Evolutionary conservation across 2,888 invertebrate genomes (phyloP), one percentile per base, ranked within the genome.

Genomic region (Rhorus exstirpatorius): DNA sequence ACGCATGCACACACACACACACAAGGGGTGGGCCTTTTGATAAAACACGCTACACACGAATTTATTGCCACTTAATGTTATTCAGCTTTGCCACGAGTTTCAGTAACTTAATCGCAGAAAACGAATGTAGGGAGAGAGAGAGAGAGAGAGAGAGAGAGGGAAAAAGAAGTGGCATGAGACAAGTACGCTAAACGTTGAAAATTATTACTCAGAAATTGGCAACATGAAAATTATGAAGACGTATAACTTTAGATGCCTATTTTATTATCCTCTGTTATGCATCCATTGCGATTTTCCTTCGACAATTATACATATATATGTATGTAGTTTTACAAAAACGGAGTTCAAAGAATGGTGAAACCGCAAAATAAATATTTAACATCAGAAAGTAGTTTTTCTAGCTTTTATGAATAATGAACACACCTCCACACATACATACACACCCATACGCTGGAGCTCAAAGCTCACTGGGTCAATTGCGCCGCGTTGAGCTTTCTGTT

Each of bases 381-480:
- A 74, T 68, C 63, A 58, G 31, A 68, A 78, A 74, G 68, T 35
- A 60, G 51, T 72, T 67, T 74, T 68, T 70, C 60, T 12, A 51
- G 49, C 60, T 67, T 81, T 81, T 53, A 81, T 77, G 72, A 72
- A 72, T 77, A 81, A 77, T 67, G 61, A 68, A 68, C 51, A 76
- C 49, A 60, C 19, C 35, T 19, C 10, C 35, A 12, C 17, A 35
- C 2, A 12, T n/a, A 63, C 24, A 26, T 0, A 55, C 14, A 60
- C 19, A 60, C 38, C 10, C 35, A 12, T 35, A 35, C 2, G 21
- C 14, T 10, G 41, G 17, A 41, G 78, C 78, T 74, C 68, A 78
- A 63, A 74, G 81, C 68, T 74, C 74, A 68, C 55, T 78, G 74
- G 78, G 81, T 81, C 78, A 81, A 81, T 81, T 81, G 81, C 61